Base-by-base conservation (phyloP, 2,113 vertebrate species). In the Clarias batrachus region DNA sequence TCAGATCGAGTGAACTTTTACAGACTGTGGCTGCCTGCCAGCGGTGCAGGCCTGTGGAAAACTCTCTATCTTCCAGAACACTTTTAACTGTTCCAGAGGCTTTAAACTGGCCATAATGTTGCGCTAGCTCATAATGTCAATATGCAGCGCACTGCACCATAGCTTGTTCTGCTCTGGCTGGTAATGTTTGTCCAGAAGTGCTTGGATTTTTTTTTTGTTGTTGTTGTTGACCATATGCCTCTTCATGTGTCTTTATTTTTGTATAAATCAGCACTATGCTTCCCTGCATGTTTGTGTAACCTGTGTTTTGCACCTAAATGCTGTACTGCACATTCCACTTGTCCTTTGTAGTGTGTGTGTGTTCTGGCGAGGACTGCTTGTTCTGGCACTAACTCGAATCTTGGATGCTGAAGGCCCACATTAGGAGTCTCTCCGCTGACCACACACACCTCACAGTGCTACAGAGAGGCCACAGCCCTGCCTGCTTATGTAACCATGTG, bases 361-460 rank as follows among this genome's bases (percentile, higher is more conserved):
- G 76, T 88, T 85, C 76, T 87, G 57, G 33, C 19, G 68, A 76
- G 76, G 66, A 41, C 77, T 85, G 74, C 57, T 84, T 82, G 41
- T 86, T 74, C 84, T 86, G 88, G 86, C 90, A 81, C 60, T 60
- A 30, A 19, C 59, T 71, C 77, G 52, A 71, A 85, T 88, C 85
- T 79, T 86, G 87, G 74, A 85, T 85, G 83, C 83, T 87, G 52
- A 33, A 86, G 76, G 83, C 87, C 41, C 74, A 85, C 87, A 85
- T 90, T 90, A 89, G 87, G 86, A 89, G 85, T n/a, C 81, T 86
- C 78, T 86, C 73, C 56, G 37, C 82, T 89, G 89, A 90, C 87
- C 89, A 84, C 89, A 87, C 82, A 88, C 89, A 87, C 81, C 83
- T 90, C 87, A 52, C 68, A 80, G 76, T 85, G 68, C 84, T 90